These are phyloP conservation scores for Galeopsomyia nigrocyanea DNA, from an alignment of 2,888 invertebrate genomes.

Conservation along the genomic window DNA sequence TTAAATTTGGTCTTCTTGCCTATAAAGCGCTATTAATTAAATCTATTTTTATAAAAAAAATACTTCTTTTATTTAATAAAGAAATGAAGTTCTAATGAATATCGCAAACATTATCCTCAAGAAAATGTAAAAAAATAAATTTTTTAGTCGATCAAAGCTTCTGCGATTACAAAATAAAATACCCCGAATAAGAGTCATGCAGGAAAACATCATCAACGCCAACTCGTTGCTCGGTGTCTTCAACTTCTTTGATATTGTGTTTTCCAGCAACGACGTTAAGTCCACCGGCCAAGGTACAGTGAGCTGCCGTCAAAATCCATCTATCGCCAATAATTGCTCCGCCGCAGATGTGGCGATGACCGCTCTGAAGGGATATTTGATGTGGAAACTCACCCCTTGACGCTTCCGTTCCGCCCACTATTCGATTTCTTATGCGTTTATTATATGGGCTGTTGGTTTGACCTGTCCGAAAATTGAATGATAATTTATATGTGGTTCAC, in stretches of 20 bases:
- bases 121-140: too few relatives aligned
- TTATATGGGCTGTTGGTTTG: too few relatives aligned
- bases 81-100: too few relatives aligned
- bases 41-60: too few relatives aligned
- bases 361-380: constrained; percentile 29
- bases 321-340: constrained; percentile 43
- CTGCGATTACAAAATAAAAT: background rate
- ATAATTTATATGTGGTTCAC: too few relatives aligned
- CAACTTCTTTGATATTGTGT: constrained; percentile 21
- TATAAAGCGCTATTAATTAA: too few relatives aligned
- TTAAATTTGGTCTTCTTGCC: too few relatives aligned
- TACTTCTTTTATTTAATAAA: too few relatives aligned
- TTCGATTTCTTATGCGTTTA: constrained; percentile 5
- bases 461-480: too few relatives aligned
- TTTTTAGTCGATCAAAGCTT: too few relatives aligned
- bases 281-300: constrained; percentile 36
- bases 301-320: constrained; percentile 51
- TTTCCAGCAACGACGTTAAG: constrained; percentile 49
- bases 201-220: constrained; percentile 16
- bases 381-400: constrained; percentile 35
- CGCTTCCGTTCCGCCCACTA: constrained; percentile 27
- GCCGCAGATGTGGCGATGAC: constrained; percentile 43
- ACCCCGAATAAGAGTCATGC: constrained; percentile 26
- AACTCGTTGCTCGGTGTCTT: constrained; percentile 43
- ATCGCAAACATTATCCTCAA: too few relatives aligned